phyloP scores from a whole-genome alignment of 2,113 vertebrate species.

The Cyanistes caeruleus region DNA sequence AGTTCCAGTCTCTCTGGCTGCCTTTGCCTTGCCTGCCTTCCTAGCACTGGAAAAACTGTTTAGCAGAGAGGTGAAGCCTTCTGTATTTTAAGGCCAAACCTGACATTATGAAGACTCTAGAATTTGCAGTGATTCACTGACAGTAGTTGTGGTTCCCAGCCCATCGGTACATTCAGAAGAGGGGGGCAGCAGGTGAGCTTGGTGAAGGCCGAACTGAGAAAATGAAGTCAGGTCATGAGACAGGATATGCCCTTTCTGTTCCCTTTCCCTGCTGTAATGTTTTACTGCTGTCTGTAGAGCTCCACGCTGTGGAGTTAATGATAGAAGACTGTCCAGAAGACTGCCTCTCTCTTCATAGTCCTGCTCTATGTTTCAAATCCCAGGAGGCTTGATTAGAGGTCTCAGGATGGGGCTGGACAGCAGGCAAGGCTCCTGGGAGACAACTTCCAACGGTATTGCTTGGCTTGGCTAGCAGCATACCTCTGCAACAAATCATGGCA shows the following conservation, averaged over 20 bases:
- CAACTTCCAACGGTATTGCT: not conserved
- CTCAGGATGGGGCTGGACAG: not conserved
- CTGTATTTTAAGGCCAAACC: not conserved
- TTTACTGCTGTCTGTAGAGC: not conserved
- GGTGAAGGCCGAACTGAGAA: not conserved
- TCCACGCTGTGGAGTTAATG: not conserved
- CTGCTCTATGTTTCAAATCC: not conserved
- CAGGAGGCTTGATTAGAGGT: not conserved
- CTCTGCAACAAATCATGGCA: not conserved
- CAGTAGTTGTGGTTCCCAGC: not conserved
- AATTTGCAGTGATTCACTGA: not conserved
- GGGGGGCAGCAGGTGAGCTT: not conserved
- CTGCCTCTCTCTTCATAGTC: not conserved
- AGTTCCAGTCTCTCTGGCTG: not conserved
- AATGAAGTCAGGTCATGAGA: not conserved
- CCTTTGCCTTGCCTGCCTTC: not conserved
- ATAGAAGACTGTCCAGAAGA: not conserved
- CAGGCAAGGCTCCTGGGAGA: not conserved
- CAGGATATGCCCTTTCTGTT: not conserved
- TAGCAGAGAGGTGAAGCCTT: not conserved
- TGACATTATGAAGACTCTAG: not conserved
- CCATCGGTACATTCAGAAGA: not conserved
- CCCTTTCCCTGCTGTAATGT: not conserved
- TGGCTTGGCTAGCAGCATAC: not conserved
- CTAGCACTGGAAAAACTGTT: not conserved